A percentile compares a stretch with the other conserved stretches of the same genome.
Conservation (phyloP, 2,888 invertebrate species). For the Drosophila quinaria region DNA sequence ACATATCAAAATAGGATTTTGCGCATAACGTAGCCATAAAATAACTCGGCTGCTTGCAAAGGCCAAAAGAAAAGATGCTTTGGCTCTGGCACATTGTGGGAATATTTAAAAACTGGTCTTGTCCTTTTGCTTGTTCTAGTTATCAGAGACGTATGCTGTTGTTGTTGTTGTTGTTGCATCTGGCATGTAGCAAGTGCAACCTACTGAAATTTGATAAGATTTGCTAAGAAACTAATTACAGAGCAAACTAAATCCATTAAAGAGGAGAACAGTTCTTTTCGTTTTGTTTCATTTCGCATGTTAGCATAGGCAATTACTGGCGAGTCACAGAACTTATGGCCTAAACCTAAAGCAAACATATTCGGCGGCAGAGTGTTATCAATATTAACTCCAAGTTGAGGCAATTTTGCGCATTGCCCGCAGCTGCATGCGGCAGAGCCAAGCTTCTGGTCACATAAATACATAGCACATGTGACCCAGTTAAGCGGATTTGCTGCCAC, state of each 20-base stretch:
- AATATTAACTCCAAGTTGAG: conserved; percentile 25
- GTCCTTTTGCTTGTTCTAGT: conserved; percentile 25
- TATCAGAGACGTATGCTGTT: conserved; percentile 1
- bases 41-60: conserved; percentile 30
- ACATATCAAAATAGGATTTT: conserved; percentile 72
- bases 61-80: conserved; percentile 4
- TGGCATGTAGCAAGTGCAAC: conserved; percentile 38
- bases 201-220: conserved; percentile 48
- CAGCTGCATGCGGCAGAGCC: conserved; percentile 44
- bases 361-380: conserved; percentile 37
- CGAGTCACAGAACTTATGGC: conserved; percentile 12
- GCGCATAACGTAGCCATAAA: conserved; percentile 65
- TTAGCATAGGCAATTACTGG: conserved; percentile 25
- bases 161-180: conserved; percentile 16
- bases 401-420: conserved; percentile 39
- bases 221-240: conserved; percentile 38
- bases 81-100: conserved; percentile 45
- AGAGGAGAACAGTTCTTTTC: conserved; percentile 14
- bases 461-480: conserved; percentile 73
- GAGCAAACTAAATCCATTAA: not conserved
- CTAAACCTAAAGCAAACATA: conserved; percentile 23
- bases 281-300: conserved; percentile 2
- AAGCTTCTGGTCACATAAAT: conserved; percentile 29
- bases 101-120: conserved; percentile 63
- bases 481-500: conserved; percentile 57